Evolutionary conservation across 1,140 invertebrate species (phyloP).

Genomic region (Drosophila funebris): DNA sequence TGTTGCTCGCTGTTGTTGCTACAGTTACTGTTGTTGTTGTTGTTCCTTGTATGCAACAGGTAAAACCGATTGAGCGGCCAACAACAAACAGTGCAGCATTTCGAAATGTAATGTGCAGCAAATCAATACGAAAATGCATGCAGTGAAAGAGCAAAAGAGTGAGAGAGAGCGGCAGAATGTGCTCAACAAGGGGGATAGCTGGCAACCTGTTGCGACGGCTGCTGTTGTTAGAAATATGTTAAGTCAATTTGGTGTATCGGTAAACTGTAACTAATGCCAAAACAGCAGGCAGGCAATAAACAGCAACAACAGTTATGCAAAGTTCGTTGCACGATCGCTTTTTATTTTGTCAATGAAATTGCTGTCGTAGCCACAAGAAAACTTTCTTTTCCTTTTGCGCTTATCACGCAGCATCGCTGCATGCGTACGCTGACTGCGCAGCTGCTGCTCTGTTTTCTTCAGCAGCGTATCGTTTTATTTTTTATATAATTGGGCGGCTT

Average conservation of each 20-base stretch:
- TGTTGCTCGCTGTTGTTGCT: conserved; percentile 1
- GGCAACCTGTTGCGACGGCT: conserved; percentile 69
- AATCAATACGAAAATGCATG: conserved; percentile 27
- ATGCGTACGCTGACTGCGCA: conserved; percentile 37
- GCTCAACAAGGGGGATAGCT: conserved; percentile 13
- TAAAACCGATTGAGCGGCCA: conserved; percentile 44
- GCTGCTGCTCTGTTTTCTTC: conserved; percentile 39
- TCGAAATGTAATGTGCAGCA: conserved; percentile 46
- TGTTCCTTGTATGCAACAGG: conserved; percentile 26
- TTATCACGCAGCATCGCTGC: conserved; percentile 65
- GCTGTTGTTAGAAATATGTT: conserved; percentile 68
- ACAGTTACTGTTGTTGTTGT: conserved; percentile 4
- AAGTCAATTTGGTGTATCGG: conserved; percentile 74
- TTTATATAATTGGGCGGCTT: conserved; percentile 69
- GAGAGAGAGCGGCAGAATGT: neutral
- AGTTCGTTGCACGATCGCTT: conserved; percentile 64
- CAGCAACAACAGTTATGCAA: conserved; percentile 58
- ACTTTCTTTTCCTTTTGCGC: conserved; percentile 72
- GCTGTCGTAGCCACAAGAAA: conserved; percentile 33
- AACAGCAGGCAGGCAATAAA: conserved; percentile 42
- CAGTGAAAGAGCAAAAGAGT: conserved; percentile 21
- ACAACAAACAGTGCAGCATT: conserved; percentile 50
- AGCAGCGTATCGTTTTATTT: conserved; percentile 40
- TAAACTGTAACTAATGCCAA: conserved; percentile 77
- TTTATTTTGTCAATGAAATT: conserved; percentile 77